Base-by-base conservation (phyloP, 2,797 vertebrate species). In the Mastacembelus armatus region DNA sequence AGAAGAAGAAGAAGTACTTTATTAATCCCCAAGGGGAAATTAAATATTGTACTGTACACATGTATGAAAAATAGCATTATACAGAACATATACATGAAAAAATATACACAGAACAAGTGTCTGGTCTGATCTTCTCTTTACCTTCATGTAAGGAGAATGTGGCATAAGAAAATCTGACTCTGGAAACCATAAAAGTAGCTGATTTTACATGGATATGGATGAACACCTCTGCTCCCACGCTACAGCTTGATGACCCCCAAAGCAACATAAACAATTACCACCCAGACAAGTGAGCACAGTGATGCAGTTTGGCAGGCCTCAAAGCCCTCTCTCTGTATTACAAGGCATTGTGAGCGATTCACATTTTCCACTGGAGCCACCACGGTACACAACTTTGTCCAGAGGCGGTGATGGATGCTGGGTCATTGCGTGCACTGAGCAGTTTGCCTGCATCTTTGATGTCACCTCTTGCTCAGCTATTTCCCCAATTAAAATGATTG, bases 291-390 rank as follows among this genome's bases (percentile, higher is more conserved):
- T 77, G 71, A 68, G 76, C 77, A 64, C 26, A 16, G 38, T 55
- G 52, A 80, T 61, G 66, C 57, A 59, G 63, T 61, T 52, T 78
- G 80, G 81, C 84, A 72, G 33, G 67, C 73, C 55, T 77, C 66
- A 70, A 59, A 77, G 50, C 45, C 43, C 63, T 71, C 62, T 42
- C 72, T 62, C 74, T 56, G 54, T 15, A 54, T 78, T 70, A 76
- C 72, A 66, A 67, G 74, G 42, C 43, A 66, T 71, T 55, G 84
- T 57, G 66, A 43, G 3, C 52, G 35, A 44, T 71, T 89, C 83
- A 86, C 60, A 68, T 74, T 90, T 91, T 91, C 89, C 89, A 88
- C 48, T 66, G 65, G 27, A 61, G 77, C 54, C 72, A 39, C 63
- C 2, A 33, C 80, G 84, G 86, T 72, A 48, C 81, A 77, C 70